Percentiles rank a stretch among this genome's conserved stretches.
Conservation (phyloP, 2,888 invertebrate species). For the Apeira syringaria region DNA sequence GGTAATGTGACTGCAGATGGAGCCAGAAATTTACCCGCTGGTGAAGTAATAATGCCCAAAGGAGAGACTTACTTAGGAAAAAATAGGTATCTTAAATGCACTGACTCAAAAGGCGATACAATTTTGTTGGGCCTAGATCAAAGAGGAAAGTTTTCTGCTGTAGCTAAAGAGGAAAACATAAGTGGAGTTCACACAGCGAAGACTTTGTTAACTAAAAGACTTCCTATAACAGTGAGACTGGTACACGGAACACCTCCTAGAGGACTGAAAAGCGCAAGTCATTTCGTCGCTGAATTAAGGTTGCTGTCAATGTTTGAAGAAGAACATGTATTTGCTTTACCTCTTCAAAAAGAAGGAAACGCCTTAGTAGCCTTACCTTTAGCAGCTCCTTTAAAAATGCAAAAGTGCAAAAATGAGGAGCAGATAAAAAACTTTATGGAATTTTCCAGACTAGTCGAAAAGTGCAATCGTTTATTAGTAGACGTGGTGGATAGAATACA, state of each 20-base stretch:
- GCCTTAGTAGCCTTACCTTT: constrained; percentile 92
- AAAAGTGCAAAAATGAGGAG: constrained; percentile 92
- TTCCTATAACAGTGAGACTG: constrained; percentile 95
- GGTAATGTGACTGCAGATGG: constrained; percentile 87
- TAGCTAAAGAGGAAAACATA: constrained; percentile 96
- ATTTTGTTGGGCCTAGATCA: constrained; percentile 93
- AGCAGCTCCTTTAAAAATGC: constrained; percentile 93
- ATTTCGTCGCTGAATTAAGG: constrained; percentile 93
- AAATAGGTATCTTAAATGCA: constrained; percentile 93
- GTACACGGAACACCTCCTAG: constrained; percentile 95
- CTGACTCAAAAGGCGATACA: constrained; percentile 92
- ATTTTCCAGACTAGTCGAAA: constrained; percentile 90
- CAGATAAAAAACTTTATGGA: constrained; percentile 89
- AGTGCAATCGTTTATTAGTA: constrained; percentile 88
- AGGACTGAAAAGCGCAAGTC: constrained; percentile 90
- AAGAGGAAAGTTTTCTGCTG: constrained; percentile 95
- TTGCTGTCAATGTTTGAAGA: constrained; percentile 93
- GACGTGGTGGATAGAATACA: constrained; percentile 92
- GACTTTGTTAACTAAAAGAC: constrained; percentile 93
- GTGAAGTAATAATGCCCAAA: constrained; percentile 92
- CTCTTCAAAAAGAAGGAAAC: constrained; percentile 91
- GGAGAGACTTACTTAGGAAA: constrained; percentile 88
- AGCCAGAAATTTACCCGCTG: constrained; percentile 90
- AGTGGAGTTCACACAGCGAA: constrained; percentile 97
- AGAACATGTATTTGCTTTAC: constrained; percentile 92